Percentiles rank a stretch among this genome's conserved stretches.
Evolutionary conservation across 2,888 invertebrate species (phyloP).

Genomic region (Polylopha cassiicola): DNA sequence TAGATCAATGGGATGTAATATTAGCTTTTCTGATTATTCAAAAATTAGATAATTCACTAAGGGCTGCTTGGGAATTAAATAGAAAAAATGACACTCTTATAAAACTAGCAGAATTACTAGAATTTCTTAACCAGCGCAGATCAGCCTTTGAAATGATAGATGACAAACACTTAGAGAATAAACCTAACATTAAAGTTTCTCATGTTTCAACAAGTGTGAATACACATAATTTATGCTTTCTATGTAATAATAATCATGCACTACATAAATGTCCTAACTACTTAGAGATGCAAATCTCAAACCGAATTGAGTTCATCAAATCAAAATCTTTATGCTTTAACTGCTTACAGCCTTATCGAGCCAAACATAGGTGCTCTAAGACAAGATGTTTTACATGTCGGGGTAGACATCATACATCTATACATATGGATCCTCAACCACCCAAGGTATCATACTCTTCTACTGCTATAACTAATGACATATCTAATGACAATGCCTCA

Average conservation of each 20-base stretch:
- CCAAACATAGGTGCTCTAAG: conserved; percentile 13
- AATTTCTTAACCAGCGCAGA: neutral
- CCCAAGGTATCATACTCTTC: too few relatives aligned
- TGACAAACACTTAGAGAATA: neutral
- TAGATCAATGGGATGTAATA: conserved; percentile 11
- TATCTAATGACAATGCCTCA: too few relatives aligned
- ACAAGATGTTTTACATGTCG: neutral
- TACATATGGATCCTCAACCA: neutral
- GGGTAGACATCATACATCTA: neutral
- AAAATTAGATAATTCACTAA: conserved; percentile 16
- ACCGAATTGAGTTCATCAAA: conserved; percentile 3
- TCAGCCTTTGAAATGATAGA: conserved; percentile 15
- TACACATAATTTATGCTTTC: neutral
- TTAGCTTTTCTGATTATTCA: conserved; percentile 13
- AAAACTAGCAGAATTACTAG: neutral
- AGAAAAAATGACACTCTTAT: conserved; percentile 1
- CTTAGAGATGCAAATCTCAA: neutral
- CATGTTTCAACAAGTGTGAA: neutral
- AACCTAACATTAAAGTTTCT: neutral
- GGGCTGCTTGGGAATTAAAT: conserved; percentile 19
- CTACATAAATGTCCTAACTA: conserved; percentile 5
- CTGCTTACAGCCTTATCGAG: conserved; percentile 10
- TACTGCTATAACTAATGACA: too few relatives aligned
- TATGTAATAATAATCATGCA: neutral
- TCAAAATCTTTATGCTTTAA: conserved; percentile 5